phyloP scores from a whole-genome alignment of 2,113 vertebrate species.

The Ariopsis seemanni region DNA sequence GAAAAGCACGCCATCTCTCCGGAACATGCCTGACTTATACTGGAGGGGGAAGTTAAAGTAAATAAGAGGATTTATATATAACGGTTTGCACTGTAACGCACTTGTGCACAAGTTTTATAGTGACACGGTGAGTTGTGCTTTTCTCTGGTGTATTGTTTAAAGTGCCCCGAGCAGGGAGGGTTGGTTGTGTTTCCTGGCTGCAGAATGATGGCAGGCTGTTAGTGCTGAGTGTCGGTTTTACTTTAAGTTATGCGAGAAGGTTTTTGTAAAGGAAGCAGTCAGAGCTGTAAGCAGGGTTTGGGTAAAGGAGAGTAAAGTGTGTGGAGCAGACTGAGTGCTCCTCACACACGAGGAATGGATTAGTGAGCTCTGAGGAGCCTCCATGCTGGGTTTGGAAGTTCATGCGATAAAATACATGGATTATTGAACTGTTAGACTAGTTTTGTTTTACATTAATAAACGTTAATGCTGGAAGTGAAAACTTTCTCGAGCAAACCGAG shows the following conservation, averaged over 20 bases:
- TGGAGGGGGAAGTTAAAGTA: neutral
- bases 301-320: neutral
- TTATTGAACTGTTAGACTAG: neutral
- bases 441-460: neutral
- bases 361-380: neutral
- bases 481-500: neutral
- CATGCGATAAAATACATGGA: neutral
- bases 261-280: neutral
- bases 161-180: neutral
- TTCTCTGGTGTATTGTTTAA: neutral
- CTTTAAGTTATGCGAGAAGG: neutral
- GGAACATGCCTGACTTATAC: constrained; percentile 17
- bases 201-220: neutral
- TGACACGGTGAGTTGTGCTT: constrained; percentile 13
- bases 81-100: neutral
- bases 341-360: neutral
- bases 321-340: neutral
- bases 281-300: neutral
- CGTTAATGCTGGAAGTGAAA: neutral
- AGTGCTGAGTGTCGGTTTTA: neutral
- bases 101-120: neutral
- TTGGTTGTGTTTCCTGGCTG: neutral
- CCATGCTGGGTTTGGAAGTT: neutral
- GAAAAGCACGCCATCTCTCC: constrained; percentile 31
- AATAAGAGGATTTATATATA: neutral